Conservation (phyloP, 2,888 invertebrate genomes). For the Andricus curvator region DNA sequence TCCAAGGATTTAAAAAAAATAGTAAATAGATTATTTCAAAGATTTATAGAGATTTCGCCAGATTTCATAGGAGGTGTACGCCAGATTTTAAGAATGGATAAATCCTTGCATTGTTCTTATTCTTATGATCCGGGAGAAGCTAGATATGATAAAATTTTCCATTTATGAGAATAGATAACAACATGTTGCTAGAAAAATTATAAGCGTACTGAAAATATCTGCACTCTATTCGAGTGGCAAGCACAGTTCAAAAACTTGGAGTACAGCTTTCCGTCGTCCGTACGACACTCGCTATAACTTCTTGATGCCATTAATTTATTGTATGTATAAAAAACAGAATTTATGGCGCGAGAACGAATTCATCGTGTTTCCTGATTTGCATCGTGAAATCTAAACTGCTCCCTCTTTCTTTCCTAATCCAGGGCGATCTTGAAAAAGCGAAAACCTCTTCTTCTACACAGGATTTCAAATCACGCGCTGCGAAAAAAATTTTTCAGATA, state of each 20-base stretch:
- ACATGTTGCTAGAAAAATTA: too few relatives aligned
- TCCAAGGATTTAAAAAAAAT: too few relatives aligned
- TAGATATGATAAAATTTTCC: too few relatives aligned
- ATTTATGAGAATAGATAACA: too few relatives aligned
- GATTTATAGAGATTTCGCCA: too few relatives aligned
- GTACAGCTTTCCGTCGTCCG: not conserved
- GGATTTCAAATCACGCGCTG: not conserved
- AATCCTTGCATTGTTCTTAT: too few relatives aligned
- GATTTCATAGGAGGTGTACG: too few relatives aligned
- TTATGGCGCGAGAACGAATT: conserved; percentile 4
- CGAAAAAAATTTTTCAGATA: conserved; percentile 17
- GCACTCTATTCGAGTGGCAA: not conserved
- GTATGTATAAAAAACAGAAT: not conserved
- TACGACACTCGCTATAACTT: conserved; percentile 12
- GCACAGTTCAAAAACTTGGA: not conserved
- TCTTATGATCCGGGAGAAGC: too few relatives aligned
- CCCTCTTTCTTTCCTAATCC: not conserved
- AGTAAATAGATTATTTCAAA: too few relatives aligned
- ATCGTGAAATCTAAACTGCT: not conserved
- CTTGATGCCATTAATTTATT: conserved; percentile 11
- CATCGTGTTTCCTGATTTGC: not conserved
- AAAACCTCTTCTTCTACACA: not conserved
- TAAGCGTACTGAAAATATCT: not conserved
- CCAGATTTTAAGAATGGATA: too few relatives aligned
- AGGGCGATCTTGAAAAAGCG: not conserved